Base-by-base conservation (phyloP, 2,113 vertebrate species). In the Dissostichus mawsoni region DNA sequence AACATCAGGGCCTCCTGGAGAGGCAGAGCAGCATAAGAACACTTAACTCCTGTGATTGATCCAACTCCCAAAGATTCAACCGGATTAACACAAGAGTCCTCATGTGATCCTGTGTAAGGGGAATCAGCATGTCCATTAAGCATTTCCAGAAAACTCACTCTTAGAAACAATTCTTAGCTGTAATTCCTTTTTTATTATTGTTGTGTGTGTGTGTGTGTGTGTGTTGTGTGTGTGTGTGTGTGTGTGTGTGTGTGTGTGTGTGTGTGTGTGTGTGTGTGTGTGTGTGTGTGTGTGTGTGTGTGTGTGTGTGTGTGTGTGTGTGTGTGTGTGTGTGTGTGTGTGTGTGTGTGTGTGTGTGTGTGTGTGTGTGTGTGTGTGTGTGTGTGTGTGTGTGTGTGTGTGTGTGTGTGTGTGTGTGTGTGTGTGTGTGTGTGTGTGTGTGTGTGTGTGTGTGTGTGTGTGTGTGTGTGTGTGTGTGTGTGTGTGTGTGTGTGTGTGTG, bases 141-240 rank as follows among this genome's bases (percentile, higher is more conserved):
- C 18, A 16, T 80, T 87, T 75, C 55, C 74, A 56, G 78, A 66
- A 84, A 84, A 64, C 61, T 77, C 48, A 66, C 69, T 69, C 78
- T 65, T 83, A 59, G 36, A 41, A 41, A 83, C 58, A 69, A 71
- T 12, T 75, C 58, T 81, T 64, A 67, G 66, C 66, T 80, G 67
- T 81, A 81, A 76, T 74, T 78, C 69, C 82, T 75, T 82, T 29
- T 82, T 82, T 90, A 70, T 90, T 80, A 75, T 89, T 70, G 58
- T 80, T 85, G 85, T 62, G 17, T 75, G 20, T 80, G 52, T 68
- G 53, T 72, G 36, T 64, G 44, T 51, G n/a, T 63, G 23, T 59
- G 29, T 78, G 65, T 71, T n/a, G n/a, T n/a, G 20, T 20, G 18
- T 73, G 63, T 80, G 80, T 55, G 50, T 75, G 52, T 17, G 14